Evolutionary conservation across 2,888 invertebrate species (phyloP).

Genomic region (Lordiphosa fenestrarum): DNA sequence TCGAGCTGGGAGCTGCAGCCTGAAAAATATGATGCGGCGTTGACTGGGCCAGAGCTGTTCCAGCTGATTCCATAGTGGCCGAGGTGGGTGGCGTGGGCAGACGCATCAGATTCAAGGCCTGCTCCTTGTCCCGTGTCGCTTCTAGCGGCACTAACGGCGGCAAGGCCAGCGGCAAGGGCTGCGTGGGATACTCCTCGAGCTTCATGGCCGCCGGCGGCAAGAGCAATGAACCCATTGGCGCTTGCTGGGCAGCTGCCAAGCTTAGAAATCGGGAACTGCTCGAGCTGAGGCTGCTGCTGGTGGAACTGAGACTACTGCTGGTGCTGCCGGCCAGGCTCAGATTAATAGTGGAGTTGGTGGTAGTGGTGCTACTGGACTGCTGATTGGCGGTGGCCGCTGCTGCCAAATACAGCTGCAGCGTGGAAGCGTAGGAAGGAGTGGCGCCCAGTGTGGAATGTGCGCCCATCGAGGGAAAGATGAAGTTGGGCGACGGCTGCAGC

Average conservation of each 20-base stretch:
- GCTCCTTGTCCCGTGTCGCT: conserved; percentile 58
- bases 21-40: conserved; percentile 65
- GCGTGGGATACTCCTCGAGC: conserved; percentile 84
- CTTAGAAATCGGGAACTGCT: conserved; percentile 75
- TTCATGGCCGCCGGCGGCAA: conserved; percentile 82
- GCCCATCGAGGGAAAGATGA: conserved; percentile 77
- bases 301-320: conserved; percentile 48
- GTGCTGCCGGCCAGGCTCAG: conserved; percentile 68
- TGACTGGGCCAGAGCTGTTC: conserved; percentile 35
- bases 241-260: conserved; percentile 46
- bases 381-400: conserved; percentile 74
- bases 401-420: conserved; percentile 83
- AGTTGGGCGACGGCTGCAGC: conserved; percentile 75
- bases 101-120: conserved; percentile 75
- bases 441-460: conserved; percentile 68
- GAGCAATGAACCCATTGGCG: conserved; percentile 55
- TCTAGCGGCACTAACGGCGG: conserved; percentile 49
- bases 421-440: conserved; percentile 79
- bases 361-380: conserved; percentile 78
- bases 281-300: conserved; percentile 50
- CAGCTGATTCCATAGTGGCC: conserved; percentile 70
- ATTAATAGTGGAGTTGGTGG: conserved; percentile 73
- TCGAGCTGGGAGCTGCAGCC: conserved; percentile 41
- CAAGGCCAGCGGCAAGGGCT: conserved; percentile 40
- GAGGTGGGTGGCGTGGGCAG: conserved; percentile 76